A percentile compares a stretch with the other conserved stretches of the same genome.
These are phyloP conservation scores for Hirtodrosophila histrioides DNA, from an alignment of 2,888 invertebrate genomes.

Conservation along the genomic window DNA sequence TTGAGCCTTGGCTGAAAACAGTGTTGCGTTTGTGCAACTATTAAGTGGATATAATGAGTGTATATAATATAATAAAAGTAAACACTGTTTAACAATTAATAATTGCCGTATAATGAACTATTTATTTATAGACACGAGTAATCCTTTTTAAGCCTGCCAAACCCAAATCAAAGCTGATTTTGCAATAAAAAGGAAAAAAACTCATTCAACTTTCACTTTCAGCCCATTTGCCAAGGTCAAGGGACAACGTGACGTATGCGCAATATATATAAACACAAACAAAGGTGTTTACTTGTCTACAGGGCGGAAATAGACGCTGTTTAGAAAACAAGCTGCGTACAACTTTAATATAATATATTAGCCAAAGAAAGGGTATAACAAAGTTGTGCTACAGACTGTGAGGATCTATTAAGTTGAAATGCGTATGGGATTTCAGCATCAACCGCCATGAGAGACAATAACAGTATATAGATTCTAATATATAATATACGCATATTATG, in stretches of 20 bases:
- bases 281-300: constrained; percentile 32
- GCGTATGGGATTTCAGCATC: too few relatives aligned
- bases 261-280: constrained; percentile 20
- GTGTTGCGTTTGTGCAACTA: constrained; percentile 17
- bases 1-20: neutral
- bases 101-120: constrained; percentile 26
- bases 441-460: too few relatives aligned
- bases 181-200: constrained; percentile 2
- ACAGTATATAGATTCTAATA: too few relatives aligned
- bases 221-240: constrained; percentile 52
- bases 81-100: constrained; percentile 13
- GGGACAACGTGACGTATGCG: constrained; percentile 47
- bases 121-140: neutral
- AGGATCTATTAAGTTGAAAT: too few relatives aligned
- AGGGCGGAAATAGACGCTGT: constrained; percentile 24
- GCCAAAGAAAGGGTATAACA: too few relatives aligned
- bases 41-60: constrained; percentile 27
- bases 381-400: too few relatives aligned
- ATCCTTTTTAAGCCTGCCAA: neutral
- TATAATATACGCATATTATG: too few relatives aligned
- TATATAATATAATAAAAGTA: constrained; percentile 10
- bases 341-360: neutral
- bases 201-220: constrained; percentile 44
- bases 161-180: neutral
- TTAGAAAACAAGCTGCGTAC: constrained; percentile 24